A percentile compares a stretch with the other conserved stretches of the same genome.
Evolutionary conservation across 2,113 vertebrate genomes (phyloP).

Genomic region (Anas platyrhynchos): DNA sequence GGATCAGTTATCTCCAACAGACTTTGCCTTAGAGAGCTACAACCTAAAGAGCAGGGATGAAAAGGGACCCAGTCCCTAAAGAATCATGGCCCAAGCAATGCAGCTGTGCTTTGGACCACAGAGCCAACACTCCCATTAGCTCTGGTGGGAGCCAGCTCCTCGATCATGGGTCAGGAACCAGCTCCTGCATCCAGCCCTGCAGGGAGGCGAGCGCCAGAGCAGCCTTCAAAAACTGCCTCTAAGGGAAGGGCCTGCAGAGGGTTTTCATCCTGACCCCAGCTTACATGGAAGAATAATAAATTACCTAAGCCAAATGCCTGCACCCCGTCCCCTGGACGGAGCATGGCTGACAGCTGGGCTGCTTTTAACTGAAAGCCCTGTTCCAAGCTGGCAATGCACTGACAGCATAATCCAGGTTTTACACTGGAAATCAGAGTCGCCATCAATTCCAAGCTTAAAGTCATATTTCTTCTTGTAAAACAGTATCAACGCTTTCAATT

Average conservation of each 20-base stretch:
- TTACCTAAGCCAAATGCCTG: not conserved
- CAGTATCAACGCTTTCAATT: conserved; percentile 31
- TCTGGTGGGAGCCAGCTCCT: not conserved
- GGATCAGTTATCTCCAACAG: not conserved
- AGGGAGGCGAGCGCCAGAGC: not conserved
- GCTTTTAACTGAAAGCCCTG: not conserved
- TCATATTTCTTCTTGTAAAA: conserved; percentile 70
- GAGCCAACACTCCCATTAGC: accelerated
- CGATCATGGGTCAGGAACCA: accelerated
- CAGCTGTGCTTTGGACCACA: accelerated
- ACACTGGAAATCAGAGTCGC: not conserved
- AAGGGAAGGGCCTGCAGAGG: not conserved
- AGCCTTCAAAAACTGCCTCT: not conserved
- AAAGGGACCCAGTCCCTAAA: not conserved
- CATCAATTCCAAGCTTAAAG: conserved; percentile 69
- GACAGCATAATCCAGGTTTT: not conserved
- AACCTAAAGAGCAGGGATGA: not conserved
- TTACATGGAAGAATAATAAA: not conserved
- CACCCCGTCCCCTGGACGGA: not conserved
- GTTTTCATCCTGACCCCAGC: not conserved
- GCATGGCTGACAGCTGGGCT: not conserved
- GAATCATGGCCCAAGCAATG: not conserved
- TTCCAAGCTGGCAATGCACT: not conserved
- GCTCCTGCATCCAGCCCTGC: not conserved
- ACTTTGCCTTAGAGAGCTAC: not conserved